Conservation (phyloP, 2,113 vertebrate genomes). For the Microtus pennsylvanicus region DNA sequence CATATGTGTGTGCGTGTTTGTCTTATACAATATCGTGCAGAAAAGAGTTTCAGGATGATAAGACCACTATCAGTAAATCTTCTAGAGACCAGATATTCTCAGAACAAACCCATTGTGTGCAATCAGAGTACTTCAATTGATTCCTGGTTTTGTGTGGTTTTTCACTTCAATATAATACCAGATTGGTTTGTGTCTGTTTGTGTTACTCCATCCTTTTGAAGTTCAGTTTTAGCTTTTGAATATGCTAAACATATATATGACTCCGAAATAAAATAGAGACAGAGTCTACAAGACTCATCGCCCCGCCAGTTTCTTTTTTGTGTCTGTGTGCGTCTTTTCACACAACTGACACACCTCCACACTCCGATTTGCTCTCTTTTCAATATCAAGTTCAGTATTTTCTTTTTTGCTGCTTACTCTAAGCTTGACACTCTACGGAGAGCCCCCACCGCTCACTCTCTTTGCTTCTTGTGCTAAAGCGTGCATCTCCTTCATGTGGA, state of each 20-base stretch:
- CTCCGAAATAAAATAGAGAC: not conserved
- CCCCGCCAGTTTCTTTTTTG: not conserved
- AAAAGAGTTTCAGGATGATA: slow-evolving; percentile 56
- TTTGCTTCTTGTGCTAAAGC: not conserved
- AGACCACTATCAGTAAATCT: not conserved
- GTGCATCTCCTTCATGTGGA: not conserved
- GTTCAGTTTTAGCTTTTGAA: not conserved
- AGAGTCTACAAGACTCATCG: not conserved
- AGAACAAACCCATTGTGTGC: not conserved
- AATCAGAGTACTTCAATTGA: not conserved
- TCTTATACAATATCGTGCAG: not conserved
- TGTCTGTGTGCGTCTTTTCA: not conserved
- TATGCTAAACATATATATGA: too few species aligned
- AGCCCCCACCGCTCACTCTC: not conserved
- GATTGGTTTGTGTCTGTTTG: not conserved
- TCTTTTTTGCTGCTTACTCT: not conserved
- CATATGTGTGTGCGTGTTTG: not conserved
- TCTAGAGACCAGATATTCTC: not conserved
- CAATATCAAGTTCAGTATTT: not conserved
- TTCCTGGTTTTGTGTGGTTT: not conserved
- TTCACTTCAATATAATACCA: not conserved
- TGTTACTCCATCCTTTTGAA: not conserved
- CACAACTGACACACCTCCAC: not conserved
- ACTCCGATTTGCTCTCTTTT: not conserved
- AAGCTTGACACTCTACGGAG: not conserved